These are phyloP conservation scores for Spilogale gracilis DNA, from an alignment of 2,113 vertebrate species.

Conservation along the genomic window DNA sequence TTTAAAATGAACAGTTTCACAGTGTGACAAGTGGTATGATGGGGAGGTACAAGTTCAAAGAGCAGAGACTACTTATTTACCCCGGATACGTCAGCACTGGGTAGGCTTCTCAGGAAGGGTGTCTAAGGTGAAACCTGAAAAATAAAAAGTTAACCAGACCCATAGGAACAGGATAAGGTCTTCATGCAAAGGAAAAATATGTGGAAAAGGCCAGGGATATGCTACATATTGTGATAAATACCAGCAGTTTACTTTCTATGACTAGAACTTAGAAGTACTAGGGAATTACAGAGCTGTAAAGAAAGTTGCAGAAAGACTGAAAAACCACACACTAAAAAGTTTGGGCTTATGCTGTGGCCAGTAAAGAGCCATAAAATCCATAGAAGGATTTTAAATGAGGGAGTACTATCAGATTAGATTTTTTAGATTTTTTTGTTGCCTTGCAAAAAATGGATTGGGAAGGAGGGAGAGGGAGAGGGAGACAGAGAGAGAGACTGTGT, in stretches of 20 bases:
- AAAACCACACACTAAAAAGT: constrained; percentile 26
- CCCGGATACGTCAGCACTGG: not conserved
- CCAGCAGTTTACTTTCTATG: not conserved
- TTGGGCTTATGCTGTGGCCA: not conserved
- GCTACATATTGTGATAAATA: constrained; percentile 15
- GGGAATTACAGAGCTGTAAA: not conserved
- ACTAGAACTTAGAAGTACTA: not conserved
- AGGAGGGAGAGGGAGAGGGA: not conserved
- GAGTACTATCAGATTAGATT: not conserved
- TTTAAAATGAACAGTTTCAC: constrained; percentile 1
- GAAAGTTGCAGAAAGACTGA: not conserved
- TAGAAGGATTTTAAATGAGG: constrained; percentile 12
- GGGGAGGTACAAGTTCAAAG: not conserved
- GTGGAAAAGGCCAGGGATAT: not conserved
- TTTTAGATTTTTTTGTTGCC: constrained; percentile 23
- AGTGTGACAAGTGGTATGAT: not conserved
- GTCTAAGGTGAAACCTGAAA: not conserved
- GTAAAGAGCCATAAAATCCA: not conserved
- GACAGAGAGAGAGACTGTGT: no score
- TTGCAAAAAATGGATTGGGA: not conserved
- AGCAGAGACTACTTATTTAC: not conserved
- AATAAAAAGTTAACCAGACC: not conserved
- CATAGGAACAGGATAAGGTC: not conserved
- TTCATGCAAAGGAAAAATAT: not conserved
- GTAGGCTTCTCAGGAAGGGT: not conserved